Evolutionary conservation across 2,113 vertebrate genomes (phyloP).

Genomic region (Odocoileus virginianus): DNA sequence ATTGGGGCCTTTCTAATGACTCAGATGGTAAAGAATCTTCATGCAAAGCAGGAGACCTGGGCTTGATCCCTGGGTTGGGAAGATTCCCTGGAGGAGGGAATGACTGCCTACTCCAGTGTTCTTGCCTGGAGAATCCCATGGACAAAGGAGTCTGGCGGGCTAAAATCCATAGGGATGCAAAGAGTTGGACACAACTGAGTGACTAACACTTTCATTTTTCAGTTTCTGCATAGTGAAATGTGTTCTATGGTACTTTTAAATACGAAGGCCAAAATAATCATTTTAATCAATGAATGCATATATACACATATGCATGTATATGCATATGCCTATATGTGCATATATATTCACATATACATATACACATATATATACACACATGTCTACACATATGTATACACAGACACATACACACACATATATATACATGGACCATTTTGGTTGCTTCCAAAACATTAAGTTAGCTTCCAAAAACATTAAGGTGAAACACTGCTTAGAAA

Average conservation of each 20-base stretch:
- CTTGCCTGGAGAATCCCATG: neutral
- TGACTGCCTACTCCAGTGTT: neutral
- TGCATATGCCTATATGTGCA: neutral
- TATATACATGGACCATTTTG: neutral
- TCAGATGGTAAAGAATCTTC: neutral
- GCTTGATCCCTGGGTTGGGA: neutral
- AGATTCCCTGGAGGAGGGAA: neutral
- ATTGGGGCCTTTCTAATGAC: neutral
- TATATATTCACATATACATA: neutral
- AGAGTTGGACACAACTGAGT: neutral
- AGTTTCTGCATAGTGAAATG: neutral
- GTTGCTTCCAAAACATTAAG: neutral
- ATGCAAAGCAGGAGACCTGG: neutral
- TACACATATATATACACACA: neutral
- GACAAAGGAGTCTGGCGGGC: neutral
- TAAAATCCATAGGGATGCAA: neutral
- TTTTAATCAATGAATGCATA: neutral
- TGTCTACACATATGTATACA: fast-evolving
- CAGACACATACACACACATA: neutral
- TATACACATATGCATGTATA: neutral
- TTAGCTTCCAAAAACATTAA: neutral
- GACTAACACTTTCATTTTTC: neutral
- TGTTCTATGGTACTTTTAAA: neutral
- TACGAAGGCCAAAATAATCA: neutral
- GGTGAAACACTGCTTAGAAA: neutral